Base-by-base conservation (phyloP, 2,888 invertebrate species). In the Eremobia ochroleuca region DNA sequence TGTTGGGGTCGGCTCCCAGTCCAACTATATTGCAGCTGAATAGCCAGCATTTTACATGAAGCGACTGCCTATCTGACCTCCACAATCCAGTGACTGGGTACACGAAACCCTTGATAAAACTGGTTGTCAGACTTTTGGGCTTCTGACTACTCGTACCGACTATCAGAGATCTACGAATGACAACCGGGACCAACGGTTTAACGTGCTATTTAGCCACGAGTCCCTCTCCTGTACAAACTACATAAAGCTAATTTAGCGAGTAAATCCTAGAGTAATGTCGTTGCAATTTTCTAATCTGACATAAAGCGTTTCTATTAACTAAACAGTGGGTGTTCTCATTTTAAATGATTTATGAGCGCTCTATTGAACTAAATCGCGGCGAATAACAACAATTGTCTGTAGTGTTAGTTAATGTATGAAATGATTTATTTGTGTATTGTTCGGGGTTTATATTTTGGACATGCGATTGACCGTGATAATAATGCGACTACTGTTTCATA, bases 221-320 rank as follows among this genome's bases (percentile, higher is more conserved):
- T 25, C 49, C 52, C 25, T 4, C 25, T 61, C 21, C 21, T 31
- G 61, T 34, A 31, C 11, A 61, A 34, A 31, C 61, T 31, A 52
- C 55, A 31, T 62, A 15, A 52, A 49, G 25, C 18, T 43, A 52
- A 49, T 73, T 66, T 52, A 67, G 64, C 72, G 58, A 77, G 52
- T 77, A 76, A 70, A 84, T 80, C 65, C 49, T 70, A 67, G 72
- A 67, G 28, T 80, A 73, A 77, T 55, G 66, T 74, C 58, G 37
- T n/a, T 73, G 75, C 80, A 85, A 87, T 87, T 74, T 79, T 87
- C 78, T 78, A 78, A 87, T 87, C 76, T 65, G 43, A 71, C 59
- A 59, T 66, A 64, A 76, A 11, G 70, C 80, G 70, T 77, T 82
- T 67, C 52, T 67, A 77, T 81, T 37, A 78, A 58, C 55, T 15